Evolutionary conservation across 2,888 invertebrate species (phyloP), one percentile per base, ranked within the genome.

Genomic region (Polydrusus cervinus): DNA sequence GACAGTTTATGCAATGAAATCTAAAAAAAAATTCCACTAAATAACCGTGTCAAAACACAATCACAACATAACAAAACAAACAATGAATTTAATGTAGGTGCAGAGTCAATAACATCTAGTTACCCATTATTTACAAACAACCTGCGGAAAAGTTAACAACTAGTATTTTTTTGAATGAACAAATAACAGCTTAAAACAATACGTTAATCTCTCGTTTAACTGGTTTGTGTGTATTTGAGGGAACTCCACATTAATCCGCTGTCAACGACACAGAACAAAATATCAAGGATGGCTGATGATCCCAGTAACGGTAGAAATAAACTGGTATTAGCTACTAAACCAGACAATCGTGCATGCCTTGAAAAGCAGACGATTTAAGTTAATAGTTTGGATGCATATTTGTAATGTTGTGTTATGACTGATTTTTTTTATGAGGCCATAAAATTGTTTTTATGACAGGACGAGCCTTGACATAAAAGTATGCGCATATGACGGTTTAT

Each of bases 271-370:
- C 34, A 34, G 30, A 34, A 25, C 14, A 47, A 60, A 61, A 70
- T 70, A 70, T 70, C 69, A 70, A 70, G 69, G 69, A 71, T 55
- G 53, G 65, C 47, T 71, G 57, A 71, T 71, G 60, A 57, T 65
- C 57, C 71, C 69, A 61, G 40, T 66, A 66, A 66, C 66, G 18
- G 66, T 66, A 53, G 25, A 66, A 51, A 45, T 14, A 1, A 25
- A 20, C 18, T 34, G 34, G 34, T 34, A 34, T 3, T 34, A 14
- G 38, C 43, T 34, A 53, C 53, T 53, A 66, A 53, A 66, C 66
- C 40, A 66, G 64, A 25, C 64, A 16, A 13, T 49, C 45, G 51
- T 49, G 49, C 18, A 47, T 47, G 5, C 25, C 25, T 25, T 25
- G n/a, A 18, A 38, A 53, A 40, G 51, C 66, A 66, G 66, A 66